These are phyloP conservation scores for Equus quagga DNA, from an alignment of 2,113 vertebrate species.

Conservation along the genomic window DNA sequence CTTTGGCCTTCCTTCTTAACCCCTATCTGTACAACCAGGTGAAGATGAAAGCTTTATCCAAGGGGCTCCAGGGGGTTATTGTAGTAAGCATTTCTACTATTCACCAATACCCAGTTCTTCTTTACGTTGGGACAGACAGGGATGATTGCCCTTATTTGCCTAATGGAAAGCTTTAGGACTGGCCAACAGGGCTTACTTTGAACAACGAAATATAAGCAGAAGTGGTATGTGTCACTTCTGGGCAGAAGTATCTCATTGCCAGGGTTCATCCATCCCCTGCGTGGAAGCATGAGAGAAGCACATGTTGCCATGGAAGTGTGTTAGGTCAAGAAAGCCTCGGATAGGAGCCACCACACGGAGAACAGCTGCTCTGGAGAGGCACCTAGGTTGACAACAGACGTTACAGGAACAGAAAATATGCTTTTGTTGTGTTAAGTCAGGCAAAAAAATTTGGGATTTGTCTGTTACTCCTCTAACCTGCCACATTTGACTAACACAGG, in stretches of 20 bases:
- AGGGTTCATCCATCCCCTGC: no score
- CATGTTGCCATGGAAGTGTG: fast-evolving
- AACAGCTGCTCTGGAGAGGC: not conserved
- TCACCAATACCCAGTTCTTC: not conserved
- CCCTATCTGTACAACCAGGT: not conserved
- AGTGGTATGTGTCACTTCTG: not conserved
- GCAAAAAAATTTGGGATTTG: not conserved
- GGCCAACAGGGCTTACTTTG: not conserved
- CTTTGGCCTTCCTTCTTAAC: not conserved
- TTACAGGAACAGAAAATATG: not conserved
- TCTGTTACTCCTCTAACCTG: not conserved
- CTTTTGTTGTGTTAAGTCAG: no score
- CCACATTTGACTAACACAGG: not conserved
- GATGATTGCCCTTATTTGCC: not conserved
- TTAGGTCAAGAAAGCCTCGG: not conserved
- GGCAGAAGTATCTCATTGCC: no score
- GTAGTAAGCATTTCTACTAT: not conserved
- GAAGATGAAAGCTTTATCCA: not conserved
- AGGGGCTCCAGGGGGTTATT: fast-evolving
- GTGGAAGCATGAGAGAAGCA: not conserved
- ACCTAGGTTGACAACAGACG: fast-evolving
- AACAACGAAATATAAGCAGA: not conserved
- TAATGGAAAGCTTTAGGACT: not conserved
- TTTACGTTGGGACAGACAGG: not conserved
- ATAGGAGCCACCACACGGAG: not conserved